Base-by-base conservation (phyloP, 2,888 invertebrate genomes). In the Bombyx huttoni region DNA sequence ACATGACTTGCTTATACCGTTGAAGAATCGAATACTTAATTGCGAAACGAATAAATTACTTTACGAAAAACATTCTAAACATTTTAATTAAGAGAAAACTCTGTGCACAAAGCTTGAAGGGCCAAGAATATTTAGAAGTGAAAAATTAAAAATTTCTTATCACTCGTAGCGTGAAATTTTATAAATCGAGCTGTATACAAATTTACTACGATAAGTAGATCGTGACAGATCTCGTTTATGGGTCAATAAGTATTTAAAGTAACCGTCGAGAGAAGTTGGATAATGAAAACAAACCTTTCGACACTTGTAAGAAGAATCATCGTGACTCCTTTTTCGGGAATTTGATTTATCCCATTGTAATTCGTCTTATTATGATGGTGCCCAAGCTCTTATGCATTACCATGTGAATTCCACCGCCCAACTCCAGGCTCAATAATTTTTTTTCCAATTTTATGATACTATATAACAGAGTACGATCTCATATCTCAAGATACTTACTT, bases 181-280 rank as follows among this genome's bases (percentile, higher is more conserved):
- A 63, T 56, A 58, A 59, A 54, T 46, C 54, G 54, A 57, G 53
- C 56, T 52, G 53, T 60, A 64, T 61, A 63, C 65, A 62, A 67
- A 52, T 72, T 74, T 73, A 74, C 57, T 52, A 62, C 65, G 72
- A 58, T 71, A 81, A 88, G 74, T 85, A 84, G 87, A 82, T 78
- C 87, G 83, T 77, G 70, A 85, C 84, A 78, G 79, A 84, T 71
- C 68, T 52, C 3, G 77, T 78, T 81, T 81, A 79, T 79, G 73
- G 85, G 81, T 80, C 83, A 81, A 63, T 63, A 40, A 40, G 8
- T 40, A 40, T 40, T 40, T 40, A 40, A 40, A 40, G 40, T 40
- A 40, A 40, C 40, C 40, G 40, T 40, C 2, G 8, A 12, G 24
- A 24, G 24, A 24, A 24, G 24, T 24, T 40, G 40, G 9, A 10